Evolutionary conservation across 1,140 invertebrate genomes (phyloP).

Genomic region (Drosophila repletoides): DNA sequence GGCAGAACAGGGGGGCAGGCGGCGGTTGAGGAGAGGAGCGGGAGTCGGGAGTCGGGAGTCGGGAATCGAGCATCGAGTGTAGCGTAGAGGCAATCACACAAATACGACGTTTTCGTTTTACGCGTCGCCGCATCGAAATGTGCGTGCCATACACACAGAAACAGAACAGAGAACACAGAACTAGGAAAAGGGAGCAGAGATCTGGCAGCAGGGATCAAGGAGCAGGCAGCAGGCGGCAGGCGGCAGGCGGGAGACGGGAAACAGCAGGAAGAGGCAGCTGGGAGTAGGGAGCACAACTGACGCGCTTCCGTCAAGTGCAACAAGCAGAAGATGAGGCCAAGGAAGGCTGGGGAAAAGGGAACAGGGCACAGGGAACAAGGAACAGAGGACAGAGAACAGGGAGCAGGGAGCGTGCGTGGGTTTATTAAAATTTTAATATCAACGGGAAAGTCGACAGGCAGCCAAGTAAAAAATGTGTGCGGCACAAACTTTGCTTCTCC

Average conservation of each 20-base stretch:
- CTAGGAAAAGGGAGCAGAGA: background rate
- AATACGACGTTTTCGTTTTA: slow-evolving; percentile 75
- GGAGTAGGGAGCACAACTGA: slow-evolving; percentile 45
- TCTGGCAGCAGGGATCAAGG: slow-evolving; percentile 29
- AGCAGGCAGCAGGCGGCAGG: background rate
- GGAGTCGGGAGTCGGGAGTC: background rate
- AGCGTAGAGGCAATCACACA: slow-evolving; percentile 41
- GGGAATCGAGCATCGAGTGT: background rate
- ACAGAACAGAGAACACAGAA: background rate
- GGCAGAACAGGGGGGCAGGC: background rate
- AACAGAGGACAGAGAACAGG: background rate
- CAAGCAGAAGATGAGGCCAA: slow-evolving; percentile 49
- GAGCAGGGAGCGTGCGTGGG: slow-evolving; percentile 54
- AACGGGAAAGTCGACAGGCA: slow-evolving; percentile 72
- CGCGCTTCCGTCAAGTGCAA: slow-evolving; percentile 79
- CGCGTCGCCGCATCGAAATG: slow-evolving; percentile 71
- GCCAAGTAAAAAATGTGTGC: slow-evolving; percentile 74
- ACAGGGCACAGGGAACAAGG: background rate
- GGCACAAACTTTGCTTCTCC: slow-evolving; percentile 49
- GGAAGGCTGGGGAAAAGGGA: background rate
- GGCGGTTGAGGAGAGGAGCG: background rate
- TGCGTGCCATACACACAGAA: slow-evolving; percentile 50
- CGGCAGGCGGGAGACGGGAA: too few relatives aligned
- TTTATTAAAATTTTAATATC: slow-evolving; percentile 81
- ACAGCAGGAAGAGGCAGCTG: background rate